A percentile compares a stretch with the other conserved stretches of the same genome.
These are phyloP conservation scores for Cephus pulcher DNA, from an alignment of 2,888 invertebrate genomes.

Conservation along the genomic window DNA sequence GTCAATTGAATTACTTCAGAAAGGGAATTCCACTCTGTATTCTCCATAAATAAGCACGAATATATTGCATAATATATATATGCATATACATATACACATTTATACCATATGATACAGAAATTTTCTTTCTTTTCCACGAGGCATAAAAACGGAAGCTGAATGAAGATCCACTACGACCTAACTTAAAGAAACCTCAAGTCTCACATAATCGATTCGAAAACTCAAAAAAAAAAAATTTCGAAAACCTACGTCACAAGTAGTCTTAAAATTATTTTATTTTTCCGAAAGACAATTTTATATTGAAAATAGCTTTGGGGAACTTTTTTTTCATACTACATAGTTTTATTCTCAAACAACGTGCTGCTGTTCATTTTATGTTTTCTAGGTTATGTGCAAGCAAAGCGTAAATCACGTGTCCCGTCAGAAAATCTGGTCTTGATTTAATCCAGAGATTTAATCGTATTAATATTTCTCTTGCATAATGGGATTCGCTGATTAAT, in stretches of 20 bases:
- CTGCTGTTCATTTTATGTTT: too few relatives aligned
- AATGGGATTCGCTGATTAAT: background rate
- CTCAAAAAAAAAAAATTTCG: background rate
- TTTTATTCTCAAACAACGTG: background rate
- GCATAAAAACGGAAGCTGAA: background rate
- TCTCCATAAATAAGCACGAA: background rate
- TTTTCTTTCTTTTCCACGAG: background rate
- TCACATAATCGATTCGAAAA: background rate
- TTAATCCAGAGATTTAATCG: background rate
- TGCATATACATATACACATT: too few relatives aligned
- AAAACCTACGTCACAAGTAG: background rate
- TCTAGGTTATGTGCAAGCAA: background rate
- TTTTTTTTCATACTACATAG: background rate
- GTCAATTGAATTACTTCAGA: background rate
- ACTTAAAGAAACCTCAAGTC: background rate
- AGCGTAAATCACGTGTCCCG: background rate
- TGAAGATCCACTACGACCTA: background rate
- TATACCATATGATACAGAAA: background rate
- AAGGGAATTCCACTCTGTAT: background rate
- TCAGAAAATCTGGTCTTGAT: background rate
- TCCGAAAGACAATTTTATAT: background rate
- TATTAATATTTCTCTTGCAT: too few relatives aligned
- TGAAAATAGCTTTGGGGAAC: background rate
- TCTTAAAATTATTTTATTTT: background rate
- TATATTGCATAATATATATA: background rate